phyloP scores from a whole-genome alignment of 1,140 invertebrate genomes.

The Palaemon carinicauda region DNA sequence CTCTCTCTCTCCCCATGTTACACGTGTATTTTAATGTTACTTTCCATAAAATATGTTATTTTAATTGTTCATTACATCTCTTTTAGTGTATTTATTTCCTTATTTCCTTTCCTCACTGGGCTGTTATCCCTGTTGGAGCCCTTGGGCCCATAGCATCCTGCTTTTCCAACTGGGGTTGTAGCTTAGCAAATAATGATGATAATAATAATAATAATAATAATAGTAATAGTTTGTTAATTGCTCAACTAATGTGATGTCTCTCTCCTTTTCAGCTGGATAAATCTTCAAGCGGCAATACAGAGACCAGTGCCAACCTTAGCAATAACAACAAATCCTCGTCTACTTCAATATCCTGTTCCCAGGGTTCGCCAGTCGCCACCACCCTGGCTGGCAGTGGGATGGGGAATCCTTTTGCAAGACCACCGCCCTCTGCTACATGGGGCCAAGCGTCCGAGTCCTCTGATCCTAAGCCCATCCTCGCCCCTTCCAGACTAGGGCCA shows the following conservation, averaged over 20 bases:
- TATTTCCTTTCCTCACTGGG: background rate
- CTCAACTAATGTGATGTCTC: too few species aligned
- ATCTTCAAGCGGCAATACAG: background rate
- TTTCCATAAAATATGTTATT: too few species aligned
- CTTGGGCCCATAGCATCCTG: background rate
- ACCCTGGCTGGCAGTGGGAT: slow-evolving; percentile 26
- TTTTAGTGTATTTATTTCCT: slow-evolving; percentile 2
- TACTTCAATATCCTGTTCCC: background rate
- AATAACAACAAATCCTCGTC: slow-evolving; percentile 18
- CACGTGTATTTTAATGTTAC: too few species aligned
- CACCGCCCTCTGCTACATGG: slow-evolving; percentile 14
- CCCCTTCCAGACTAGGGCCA: slow-evolving; percentile 21
- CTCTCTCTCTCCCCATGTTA: too few species aligned
- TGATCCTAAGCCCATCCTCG: slow-evolving; percentile 37
- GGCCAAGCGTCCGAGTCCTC: slow-evolving; percentile 19
- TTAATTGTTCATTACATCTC: too few species aligned
- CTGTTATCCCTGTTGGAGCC: background rate
- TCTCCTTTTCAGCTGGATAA: background rate
- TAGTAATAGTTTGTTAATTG: too few species aligned
- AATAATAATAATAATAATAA: too few species aligned
- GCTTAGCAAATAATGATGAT: background rate
- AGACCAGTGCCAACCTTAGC: slow-evolving; percentile 16
- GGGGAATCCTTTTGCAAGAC: slow-evolving; percentile 41
- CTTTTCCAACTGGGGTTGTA: background rate
- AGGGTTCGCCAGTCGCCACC: background rate